Evolutionary conservation across 2,113 vertebrate species (phyloP).

Genomic region (Ciconia boyciana): DNA sequence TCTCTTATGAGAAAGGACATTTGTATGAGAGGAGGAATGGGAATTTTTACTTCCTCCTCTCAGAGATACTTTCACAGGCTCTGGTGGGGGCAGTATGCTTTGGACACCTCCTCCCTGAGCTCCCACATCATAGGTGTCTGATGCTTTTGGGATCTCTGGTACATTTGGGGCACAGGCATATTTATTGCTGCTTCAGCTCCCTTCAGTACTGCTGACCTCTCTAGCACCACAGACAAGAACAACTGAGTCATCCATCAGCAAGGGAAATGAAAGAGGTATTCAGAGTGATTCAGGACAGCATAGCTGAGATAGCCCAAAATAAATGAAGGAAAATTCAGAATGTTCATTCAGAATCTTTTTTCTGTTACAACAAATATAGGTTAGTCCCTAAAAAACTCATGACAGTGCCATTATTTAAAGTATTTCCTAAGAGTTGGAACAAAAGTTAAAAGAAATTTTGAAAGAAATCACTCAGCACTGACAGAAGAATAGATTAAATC

Average conservation of each 20-base stretch:
- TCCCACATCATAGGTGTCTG: neutral
- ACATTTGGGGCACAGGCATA: fast-evolving
- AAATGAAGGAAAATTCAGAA: neutral
- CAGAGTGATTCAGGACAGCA: neutral
- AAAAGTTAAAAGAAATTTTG: neutral
- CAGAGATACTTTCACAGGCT: neutral
- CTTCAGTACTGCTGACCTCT: neutral
- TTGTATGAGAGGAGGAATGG: neutral
- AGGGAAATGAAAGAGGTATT: neutral
- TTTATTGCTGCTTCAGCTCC: neutral
- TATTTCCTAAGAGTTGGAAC: neutral
- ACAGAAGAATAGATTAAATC: neutral
- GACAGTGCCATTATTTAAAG: neutral
- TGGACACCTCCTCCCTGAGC: neutral
- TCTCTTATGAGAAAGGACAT: neutral
- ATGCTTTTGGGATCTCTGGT: neutral
- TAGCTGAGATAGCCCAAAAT: neutral
- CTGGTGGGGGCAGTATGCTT: neutral
- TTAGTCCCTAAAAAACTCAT: neutral
- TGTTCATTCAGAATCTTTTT: neutral
- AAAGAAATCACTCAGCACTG: neutral
- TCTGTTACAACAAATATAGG: neutral
- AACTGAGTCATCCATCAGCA: neutral
- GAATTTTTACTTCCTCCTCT: neutral
- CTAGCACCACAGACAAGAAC: neutral